phyloP scores from a whole-genome alignment of 2,113 vertebrate species.

The Oryzias celebensis region DNA sequence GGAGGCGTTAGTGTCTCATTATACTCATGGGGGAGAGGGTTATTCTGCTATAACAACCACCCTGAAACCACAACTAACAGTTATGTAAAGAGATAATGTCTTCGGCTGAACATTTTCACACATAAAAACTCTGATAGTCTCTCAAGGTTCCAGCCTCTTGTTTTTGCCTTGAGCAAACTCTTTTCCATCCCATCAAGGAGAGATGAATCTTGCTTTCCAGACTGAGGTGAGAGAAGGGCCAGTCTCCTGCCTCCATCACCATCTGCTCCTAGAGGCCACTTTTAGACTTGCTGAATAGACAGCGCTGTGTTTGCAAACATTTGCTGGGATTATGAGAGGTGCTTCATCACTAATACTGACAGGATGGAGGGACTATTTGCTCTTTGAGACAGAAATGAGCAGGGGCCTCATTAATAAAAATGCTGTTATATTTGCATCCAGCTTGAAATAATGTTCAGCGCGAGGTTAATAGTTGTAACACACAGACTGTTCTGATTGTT shows the following conservation, averaged over 20 bases:
- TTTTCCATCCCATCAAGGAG: conserved; percentile 52
- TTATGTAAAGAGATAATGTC: conserved; percentile 26
- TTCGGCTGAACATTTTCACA: conserved; percentile 29
- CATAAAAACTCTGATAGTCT: conserved; percentile 25
- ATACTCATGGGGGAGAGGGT: background rate
- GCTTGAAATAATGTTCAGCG: too few relatives aligned
- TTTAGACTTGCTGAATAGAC: conserved; percentile 78
- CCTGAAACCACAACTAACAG: conserved; percentile 26
- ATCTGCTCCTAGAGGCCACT: conserved; percentile 76
- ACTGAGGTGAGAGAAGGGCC: conserved; percentile 71
- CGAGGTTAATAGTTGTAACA: too few relatives aligned
- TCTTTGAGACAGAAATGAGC: conserved; percentile 20
- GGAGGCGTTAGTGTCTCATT: conserved; percentile 15
- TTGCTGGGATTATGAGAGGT: conserved; percentile 57
- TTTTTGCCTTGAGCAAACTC: conserved; percentile 60
- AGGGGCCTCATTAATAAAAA: background rate
- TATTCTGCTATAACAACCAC: conserved; percentile 31
- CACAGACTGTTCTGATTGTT: too few relatives aligned
- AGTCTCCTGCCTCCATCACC: conserved; percentile 76
- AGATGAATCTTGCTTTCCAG: conserved; percentile 65
- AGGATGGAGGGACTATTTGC: conserved; percentile 17
- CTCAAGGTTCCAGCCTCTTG: conserved; percentile 41
- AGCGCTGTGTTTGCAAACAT: conserved; percentile 61
- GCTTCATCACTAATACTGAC: conserved; percentile 66
- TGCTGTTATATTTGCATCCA: background rate